phyloP scores from a whole-genome alignment of 2,113 vertebrate species.

The Danionella cerebrum region DNA sequence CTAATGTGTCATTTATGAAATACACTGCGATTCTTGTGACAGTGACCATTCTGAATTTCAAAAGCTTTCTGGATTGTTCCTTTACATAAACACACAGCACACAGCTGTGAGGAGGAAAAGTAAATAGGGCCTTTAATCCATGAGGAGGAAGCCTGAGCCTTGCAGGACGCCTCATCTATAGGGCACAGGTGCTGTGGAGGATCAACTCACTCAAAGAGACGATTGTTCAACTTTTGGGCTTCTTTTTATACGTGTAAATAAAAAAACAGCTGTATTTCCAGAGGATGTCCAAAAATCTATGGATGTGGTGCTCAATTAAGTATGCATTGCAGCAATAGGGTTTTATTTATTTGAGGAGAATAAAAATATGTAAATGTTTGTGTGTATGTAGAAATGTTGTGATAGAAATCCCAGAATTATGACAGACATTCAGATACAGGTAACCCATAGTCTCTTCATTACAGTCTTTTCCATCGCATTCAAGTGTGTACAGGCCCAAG shows the following conservation, averaged over 20 bases:
- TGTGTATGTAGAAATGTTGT: too few species aligned
- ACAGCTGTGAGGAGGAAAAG: constrained; percentile 34
- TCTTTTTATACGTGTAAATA: constrained; percentile 19
- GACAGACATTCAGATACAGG: too few species aligned
- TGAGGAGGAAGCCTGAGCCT: constrained; percentile 29
- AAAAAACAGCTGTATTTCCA: constrained; percentile 23
- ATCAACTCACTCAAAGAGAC: constrained; percentile 6
- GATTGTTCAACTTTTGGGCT: constrained; percentile 11
- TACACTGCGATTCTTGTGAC: too few species aligned
- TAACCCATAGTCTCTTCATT: too few species aligned
- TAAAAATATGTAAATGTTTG: too few species aligned
- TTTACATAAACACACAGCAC: constrained; percentile 18
- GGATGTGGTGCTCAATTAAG: background rate
- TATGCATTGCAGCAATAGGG: background rate
- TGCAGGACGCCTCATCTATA: constrained; percentile 29
- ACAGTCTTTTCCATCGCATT: too few species aligned
- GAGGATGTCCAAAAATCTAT: background rate
- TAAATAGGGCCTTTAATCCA: constrained; percentile 30
- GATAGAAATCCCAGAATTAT: too few species aligned
- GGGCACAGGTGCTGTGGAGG: constrained; percentile 26
- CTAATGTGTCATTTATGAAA: too few species aligned
- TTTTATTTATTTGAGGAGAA: background rate
- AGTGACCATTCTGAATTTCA: background rate
- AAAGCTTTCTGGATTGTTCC: background rate
- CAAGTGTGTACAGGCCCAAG: too few species aligned